A percentile compares a stretch with the other conserved stretches of the same genome.
phyloP scores from a whole-genome alignment of 2,888 invertebrate species.

The Xylota sylvarum region DNA sequence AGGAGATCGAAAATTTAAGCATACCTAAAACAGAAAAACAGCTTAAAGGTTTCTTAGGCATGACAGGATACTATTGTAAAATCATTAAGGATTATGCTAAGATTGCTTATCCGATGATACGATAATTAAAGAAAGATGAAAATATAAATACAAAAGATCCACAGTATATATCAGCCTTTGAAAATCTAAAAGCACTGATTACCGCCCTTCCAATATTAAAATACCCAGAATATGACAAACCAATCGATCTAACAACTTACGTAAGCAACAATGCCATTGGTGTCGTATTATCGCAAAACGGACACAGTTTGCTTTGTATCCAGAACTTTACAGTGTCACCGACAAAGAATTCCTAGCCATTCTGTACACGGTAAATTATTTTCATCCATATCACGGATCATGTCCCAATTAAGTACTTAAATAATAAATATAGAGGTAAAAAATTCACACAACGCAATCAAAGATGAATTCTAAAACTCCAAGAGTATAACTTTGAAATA shows the following conservation, averaged over 20 bases:
- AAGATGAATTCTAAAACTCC: too few relatives aligned
- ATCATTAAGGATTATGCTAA: conserved; percentile 17
- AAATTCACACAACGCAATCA: background rate
- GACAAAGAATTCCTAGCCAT: conserved; percentile 6
- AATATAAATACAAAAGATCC: conserved; percentile 27
- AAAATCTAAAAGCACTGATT: conserved; percentile 13
- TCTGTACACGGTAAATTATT: background rate
- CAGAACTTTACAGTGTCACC: background rate
- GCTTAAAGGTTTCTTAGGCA: conserved; percentile 13
- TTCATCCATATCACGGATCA: conserved; percentile 8
- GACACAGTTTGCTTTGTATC: conserved; percentile 12
- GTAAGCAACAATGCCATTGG: background rate
- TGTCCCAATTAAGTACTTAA: conserved; percentile 2
- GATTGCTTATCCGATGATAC: too few relatives aligned
- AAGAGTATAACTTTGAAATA: background rate
- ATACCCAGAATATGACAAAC: conserved; percentile 9
- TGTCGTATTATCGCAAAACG: background rate
- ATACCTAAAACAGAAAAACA: conserved; percentile 31
- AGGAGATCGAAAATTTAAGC: background rate
- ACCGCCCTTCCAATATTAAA: conserved; percentile 16
- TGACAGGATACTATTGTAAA: too few relatives aligned
- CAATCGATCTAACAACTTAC: background rate
- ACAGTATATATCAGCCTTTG: conserved; percentile 21
- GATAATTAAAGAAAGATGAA: too few relatives aligned
- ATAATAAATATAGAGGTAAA: conserved; percentile 1